A percentile compares a stretch with the other conserved stretches of the same genome.
phyloP scores from a whole-genome alignment of 2,888 invertebrate species.

The Doris montereyensis region DNA sequence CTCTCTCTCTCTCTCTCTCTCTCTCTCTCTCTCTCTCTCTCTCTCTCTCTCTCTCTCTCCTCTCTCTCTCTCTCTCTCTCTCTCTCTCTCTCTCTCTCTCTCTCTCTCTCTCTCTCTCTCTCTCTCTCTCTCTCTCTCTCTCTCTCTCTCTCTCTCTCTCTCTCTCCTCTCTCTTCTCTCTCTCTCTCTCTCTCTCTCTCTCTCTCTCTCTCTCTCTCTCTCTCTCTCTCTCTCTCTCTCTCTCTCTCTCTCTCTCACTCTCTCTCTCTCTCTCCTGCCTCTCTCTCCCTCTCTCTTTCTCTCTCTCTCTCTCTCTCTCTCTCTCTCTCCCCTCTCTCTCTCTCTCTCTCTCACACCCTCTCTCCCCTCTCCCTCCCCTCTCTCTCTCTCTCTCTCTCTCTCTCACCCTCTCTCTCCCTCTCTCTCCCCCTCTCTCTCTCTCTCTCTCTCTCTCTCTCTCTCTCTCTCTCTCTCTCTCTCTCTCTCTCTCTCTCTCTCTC shows the following conservation, averaged over 20 bases:
- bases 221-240: constrained; percentile 28
- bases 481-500: constrained; percentile 35
- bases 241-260: constrained; percentile 27
- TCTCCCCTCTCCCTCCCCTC: constrained; percentile 19
- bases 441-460: constrained; percentile 24
- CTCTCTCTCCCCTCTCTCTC: constrained; percentile 17
- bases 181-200: not conserved
- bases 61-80: not conserved
- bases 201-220: constrained; percentile 16
- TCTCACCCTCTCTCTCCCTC: not conserved
- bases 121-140: constrained; percentile 26
- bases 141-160: not conserved
- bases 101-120: constrained; percentile 27
- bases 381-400: constrained; percentile 27
- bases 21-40: constrained; percentile 7
- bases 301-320: constrained; percentile 10
- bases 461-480: constrained; percentile 28
- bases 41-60: not conserved
- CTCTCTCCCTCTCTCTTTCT: not conserved
- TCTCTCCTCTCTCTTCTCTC: not conserved
- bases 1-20: constrained; percentile 18
- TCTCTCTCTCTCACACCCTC: no score
- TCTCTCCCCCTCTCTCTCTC: constrained; percentile 4
- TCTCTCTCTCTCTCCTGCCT: not conserved
- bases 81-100: constrained; percentile 21